A percentile compares a stretch with the other conserved stretches of the same genome.
Evolutionary conservation across 2,888 invertebrate species (phyloP).

Genomic region (Saturnia japonica): DNA sequence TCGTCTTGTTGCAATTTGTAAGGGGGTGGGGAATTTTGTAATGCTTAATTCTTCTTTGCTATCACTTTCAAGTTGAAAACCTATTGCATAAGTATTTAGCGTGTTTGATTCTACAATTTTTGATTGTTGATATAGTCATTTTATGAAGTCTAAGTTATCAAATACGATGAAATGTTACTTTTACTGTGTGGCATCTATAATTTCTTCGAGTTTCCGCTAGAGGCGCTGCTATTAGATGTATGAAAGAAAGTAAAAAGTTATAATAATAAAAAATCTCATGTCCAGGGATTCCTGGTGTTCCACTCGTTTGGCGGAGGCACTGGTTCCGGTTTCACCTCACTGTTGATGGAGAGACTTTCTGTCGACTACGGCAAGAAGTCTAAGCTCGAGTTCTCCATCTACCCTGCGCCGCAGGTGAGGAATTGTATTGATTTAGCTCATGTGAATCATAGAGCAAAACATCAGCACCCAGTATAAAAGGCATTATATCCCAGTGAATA

Average conservation of each 20-base stretch:
- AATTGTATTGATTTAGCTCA: neutral
- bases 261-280: neutral
- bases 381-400: slow-evolving; percentile 96
- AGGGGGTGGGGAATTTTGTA: too few species aligned
- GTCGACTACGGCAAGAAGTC: slow-evolving; percentile 97
- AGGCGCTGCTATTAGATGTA: neutral
- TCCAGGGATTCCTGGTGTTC: slow-evolving; percentile 93
- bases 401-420: slow-evolving; percentile 94
- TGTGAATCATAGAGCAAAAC: neutral
- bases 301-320: slow-evolving; percentile 96
- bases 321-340: slow-evolving; percentile 95
- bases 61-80: too few species aligned
- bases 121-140: too few species aligned
- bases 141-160: too few species aligned
- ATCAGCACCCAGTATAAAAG: too few species aligned
- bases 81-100: too few species aligned
- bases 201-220: neutral
- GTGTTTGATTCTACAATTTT: too few species aligned
- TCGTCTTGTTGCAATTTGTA: too few species aligned
- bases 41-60: too few species aligned
- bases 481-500: too few species aligned
- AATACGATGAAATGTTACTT: too few species aligned
- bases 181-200: too few species aligned
- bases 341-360: slow-evolving; percentile 95
- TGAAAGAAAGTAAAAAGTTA: neutral